Evolutionary conservation across 2,888 invertebrate genomes (phyloP), one percentile per base, ranked within the genome.

Genomic region (Cryptocheilus praepositus): DNA sequence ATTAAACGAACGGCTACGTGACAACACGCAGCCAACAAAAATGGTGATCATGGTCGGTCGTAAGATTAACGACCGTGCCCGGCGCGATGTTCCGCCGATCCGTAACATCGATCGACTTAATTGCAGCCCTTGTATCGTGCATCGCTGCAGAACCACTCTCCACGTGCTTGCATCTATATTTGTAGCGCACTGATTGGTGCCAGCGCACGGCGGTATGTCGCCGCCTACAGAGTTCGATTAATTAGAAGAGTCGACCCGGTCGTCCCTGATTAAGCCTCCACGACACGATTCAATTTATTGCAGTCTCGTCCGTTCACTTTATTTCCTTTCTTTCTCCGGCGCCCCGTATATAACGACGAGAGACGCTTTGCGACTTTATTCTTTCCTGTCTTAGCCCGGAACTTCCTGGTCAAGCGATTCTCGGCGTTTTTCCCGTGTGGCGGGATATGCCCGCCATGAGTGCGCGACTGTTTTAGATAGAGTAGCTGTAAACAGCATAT

Each of bases 271-370:
- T 72, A 72, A 70, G 56, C 28, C 19, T 28, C 59, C 64, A 70
- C 43, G 55, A 57, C 46, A 51, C 61, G 64, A 67, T 74, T 69
- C 73, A 76, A 76, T 76, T 74, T 71, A 56, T 68, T 61, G 63
- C 60, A 67, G 25, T n/a, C n/a, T 54, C 44, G 61, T 59, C 62
- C 70, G 13, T 62, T 25, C 25, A 5, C 45, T 43, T 49, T 51
- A 46, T 70, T 51, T 46, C 18, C n/a, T 65, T 13, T 5, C n/a
- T 8, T 54, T 22, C n/a, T 5, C 2, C 22, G 13, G 11, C 43
- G 36, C 28, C 43, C 44, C 15, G 49, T 22, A 21, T 16, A 3
- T 43, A 18, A 15, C 43, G 43, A 43, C 43, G 28, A 44, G 56
- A 19, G 56, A 18, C 8, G 56, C 28, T n/a, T 56, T 5, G 15